phyloP scores from a whole-genome alignment of 2,113 vertebrate genomes.

The Colaptes auratus region DNA sequence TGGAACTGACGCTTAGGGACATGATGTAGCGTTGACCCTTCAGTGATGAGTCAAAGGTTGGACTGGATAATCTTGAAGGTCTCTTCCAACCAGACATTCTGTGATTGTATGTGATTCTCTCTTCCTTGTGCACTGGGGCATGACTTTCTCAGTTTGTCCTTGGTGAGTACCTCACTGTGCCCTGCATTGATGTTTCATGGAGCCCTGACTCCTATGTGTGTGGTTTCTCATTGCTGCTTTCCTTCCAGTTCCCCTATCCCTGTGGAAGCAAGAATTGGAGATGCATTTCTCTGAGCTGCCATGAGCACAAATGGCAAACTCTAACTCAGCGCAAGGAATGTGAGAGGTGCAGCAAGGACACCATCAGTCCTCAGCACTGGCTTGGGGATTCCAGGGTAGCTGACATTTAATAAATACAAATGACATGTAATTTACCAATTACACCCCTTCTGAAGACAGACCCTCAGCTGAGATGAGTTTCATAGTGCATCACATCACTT shows the following conservation, averaged over 20 bases:
- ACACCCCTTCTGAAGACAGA: background rate
- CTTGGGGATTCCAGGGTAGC: background rate
- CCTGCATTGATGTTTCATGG: accelerated
- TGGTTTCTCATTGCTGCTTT: background rate
- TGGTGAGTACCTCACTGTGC: background rate
- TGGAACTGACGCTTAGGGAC: too few species aligned
- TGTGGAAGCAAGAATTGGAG: background rate
- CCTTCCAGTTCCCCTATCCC: background rate
- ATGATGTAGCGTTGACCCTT: too few species aligned
- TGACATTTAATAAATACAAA: conserved; percentile 21
- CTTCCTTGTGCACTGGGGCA: background rate
- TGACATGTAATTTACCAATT: background rate
- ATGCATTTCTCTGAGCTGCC: background rate
- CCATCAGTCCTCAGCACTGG: background rate
- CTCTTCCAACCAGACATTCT: too few species aligned
- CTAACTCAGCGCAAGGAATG: accelerated
- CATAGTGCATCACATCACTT: background rate
- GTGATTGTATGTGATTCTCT: too few species aligned
- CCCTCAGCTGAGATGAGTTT: background rate
- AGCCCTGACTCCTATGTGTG: accelerated
- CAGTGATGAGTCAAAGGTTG: too few species aligned
- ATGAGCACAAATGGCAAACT: background rate
- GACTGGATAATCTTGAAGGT: too few species aligned
- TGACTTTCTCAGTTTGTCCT: background rate
- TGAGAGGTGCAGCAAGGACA: background rate